Conservation (phyloP, 2,113 vertebrate species). For the Arothron firmamentum region DNA sequence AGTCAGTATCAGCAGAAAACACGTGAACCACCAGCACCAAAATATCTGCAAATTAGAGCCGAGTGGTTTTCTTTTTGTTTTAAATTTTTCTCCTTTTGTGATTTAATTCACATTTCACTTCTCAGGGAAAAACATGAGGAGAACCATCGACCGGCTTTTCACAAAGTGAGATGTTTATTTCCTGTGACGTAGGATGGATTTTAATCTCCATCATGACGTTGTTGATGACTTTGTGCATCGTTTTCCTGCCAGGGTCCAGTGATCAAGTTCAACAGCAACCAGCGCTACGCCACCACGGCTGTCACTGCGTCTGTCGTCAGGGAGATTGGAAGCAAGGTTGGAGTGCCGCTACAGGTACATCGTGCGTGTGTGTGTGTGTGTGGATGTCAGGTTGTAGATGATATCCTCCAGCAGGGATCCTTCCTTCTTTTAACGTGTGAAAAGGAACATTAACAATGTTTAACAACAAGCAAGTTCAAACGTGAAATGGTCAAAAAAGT, state of each 20-base stretch:
- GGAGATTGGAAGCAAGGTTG: constrained; percentile 79
- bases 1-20: constrained; percentile 73
- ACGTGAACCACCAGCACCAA: not conserved
- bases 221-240: too few species aligned
- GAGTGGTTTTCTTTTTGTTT: not conserved
- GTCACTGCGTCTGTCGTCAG: constrained; percentile 86
- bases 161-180: constrained; percentile 78
- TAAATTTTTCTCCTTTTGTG: not conserved
- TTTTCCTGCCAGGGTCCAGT: constrained; percentile 81
- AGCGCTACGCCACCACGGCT: constrained; percentile 92
- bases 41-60: not conserved
- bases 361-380: not conserved
- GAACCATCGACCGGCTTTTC: constrained; percentile 91
- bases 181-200: not conserved
- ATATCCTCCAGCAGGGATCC: too few species aligned
- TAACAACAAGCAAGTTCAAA: too few species aligned
- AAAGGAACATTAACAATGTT: too few species aligned
- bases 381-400: not conserved
- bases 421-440: too few species aligned
- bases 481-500: too few species aligned
- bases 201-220: too few species aligned
- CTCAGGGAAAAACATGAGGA: constrained; percentile 95
- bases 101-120: not conserved
- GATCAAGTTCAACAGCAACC: constrained; percentile 96
- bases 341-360: constrained; percentile 89